These are phyloP conservation scores for Callocephalon fimbriatum DNA, from an alignment of 2,113 vertebrate genomes.

Conservation along the genomic window DNA sequence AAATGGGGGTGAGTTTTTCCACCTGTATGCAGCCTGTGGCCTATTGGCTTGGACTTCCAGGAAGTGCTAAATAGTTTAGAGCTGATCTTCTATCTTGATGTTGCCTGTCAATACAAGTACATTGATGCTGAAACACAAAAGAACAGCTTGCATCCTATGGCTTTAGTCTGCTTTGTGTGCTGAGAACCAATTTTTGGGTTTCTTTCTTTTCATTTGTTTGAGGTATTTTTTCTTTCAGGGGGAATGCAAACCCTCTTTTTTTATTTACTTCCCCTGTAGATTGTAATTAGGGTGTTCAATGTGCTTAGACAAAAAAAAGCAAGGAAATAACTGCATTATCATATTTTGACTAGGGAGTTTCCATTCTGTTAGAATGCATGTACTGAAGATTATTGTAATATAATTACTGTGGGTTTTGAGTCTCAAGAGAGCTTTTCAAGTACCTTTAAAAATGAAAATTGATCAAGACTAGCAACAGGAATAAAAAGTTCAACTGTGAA, in stretches of 20 bases:
- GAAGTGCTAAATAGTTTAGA: background rate
- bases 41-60: background rate
- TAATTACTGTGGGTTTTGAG: slow-evolving; percentile 5
- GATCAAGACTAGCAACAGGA: background rate
- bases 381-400: background rate
- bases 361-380: background rate
- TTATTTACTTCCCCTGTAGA: background rate
- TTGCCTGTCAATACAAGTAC: background rate
- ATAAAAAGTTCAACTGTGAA: background rate
- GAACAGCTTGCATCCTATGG: background rate
- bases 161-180: background rate
- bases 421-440: background rate
- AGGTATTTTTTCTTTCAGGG: background rate
- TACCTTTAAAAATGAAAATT: slow-evolving; percentile 41
- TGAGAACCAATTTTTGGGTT: background rate
- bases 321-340: background rate
- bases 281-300: background rate
- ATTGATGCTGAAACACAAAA: background rate
- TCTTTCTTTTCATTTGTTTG: fast-evolving
- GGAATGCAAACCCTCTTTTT: background rate
- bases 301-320: background rate
- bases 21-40: background rate
- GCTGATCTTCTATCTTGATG: background rate
- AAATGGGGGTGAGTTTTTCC: background rate
- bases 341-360: background rate